Base-by-base conservation (phyloP, 2,888 invertebrate species). In the Idaea aversata region DNA sequence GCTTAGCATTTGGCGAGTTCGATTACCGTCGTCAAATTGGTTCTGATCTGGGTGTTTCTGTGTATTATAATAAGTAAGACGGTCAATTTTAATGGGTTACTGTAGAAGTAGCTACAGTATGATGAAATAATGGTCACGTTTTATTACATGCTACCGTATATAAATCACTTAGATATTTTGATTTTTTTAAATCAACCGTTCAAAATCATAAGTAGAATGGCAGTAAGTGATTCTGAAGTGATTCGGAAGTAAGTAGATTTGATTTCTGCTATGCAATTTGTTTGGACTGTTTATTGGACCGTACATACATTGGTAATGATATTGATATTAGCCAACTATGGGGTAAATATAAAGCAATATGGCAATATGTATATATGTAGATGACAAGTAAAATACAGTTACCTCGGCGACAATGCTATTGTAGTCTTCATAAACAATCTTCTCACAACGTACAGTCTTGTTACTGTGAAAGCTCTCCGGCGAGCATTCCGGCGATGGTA, bases 331-430 rank as follows among this genome's bases (percentile, higher is more conserved):
- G 3, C 25, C 25, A 25, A 25, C 25, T 2, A 25, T 25, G 25
- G 25, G 3, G 25, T 25, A 25, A 25, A 25, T 25, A 25, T 25
- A 25, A 25, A 25, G 3, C 25, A 25, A 25, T 25, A 62, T 36
- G 38, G 16, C 5, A 38, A 5, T 7, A 5, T 57, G 5, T 5
- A 10, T 15, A 36, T 16, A 16, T n/a, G n/a, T 34, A n/a, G 7
- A 15, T 57, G 81, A 25, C 25, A 25, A 25, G 25, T 25, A 25
- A 25, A 25, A 25, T 25, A 25, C 25, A 47, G 88, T 90, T 76
- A 96, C 96, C 92, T 95, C 95, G 75, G 94, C 95, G 0, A 93
- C 93, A 71, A 96, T 94, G 61, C 95, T 95, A 63, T 93, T 88
- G 78, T 94, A 93, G 75, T 94, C 88, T 72, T 94, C 94, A 77